Conservation (phyloP, 2,888 invertebrate species). For the Erannis defoliaria region DNA sequence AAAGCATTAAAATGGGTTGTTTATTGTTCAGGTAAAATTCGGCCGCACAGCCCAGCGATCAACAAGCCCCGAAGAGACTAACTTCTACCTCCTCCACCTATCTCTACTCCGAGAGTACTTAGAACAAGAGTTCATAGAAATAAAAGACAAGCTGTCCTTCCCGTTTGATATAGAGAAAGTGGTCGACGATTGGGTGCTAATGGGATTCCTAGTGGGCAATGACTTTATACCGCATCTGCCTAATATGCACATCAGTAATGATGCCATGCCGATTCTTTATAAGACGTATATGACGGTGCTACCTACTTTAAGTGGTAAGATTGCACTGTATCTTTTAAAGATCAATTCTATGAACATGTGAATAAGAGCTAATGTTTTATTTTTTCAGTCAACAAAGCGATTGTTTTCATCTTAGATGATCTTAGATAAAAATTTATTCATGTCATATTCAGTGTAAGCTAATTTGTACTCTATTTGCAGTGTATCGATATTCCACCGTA, state of each 20-base stretch:
- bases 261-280: slow-evolving; percentile 95
- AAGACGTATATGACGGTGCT: slow-evolving; percentile 94
- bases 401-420: too few relatives aligned
- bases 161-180: slow-evolving; percentile 94
- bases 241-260: slow-evolving; percentile 96
- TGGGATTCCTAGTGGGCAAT: slow-evolving; percentile 99
- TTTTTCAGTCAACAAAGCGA: too few relatives aligned
- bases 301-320: slow-evolving; percentile 93
- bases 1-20: background rate
- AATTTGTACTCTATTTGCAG: too few relatives aligned
- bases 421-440: too few relatives aligned
- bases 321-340: background rate
- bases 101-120: slow-evolving; percentile 97
- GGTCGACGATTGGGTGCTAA: slow-evolving; percentile 99
- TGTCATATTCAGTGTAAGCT: too few relatives aligned
- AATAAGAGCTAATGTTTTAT: too few relatives aligned
- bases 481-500: too few relatives aligned
- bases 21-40: slow-evolving; percentile 89
- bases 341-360: too few relatives aligned
- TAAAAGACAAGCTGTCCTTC: slow-evolving; percentile 90
- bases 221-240: slow-evolving; percentile 99
- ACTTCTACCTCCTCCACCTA: slow-evolving; percentile 96
- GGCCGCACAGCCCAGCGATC: slow-evolving; percentile 89
- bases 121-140: slow-evolving; percentile 93
- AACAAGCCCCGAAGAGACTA: slow-evolving; percentile 94